These are phyloP conservation scores for Rissa tridactyla DNA, from an alignment of 2,113 vertebrate genomes.

Conservation along the genomic window DNA sequence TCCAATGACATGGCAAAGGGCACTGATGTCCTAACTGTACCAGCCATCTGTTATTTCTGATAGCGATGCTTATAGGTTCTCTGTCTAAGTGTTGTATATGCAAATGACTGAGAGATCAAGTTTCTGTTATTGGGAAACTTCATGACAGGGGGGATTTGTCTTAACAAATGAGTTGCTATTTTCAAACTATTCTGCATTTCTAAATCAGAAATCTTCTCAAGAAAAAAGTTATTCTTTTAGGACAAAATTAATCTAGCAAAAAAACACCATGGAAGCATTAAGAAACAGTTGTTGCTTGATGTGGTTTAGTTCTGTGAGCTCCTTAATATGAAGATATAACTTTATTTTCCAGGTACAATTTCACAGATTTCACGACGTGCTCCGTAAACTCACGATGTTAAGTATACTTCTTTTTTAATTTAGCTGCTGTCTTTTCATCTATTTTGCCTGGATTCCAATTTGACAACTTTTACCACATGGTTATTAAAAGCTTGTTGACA, in stretches of 20 bases:
- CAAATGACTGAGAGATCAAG: not conserved
- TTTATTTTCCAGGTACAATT: not conserved
- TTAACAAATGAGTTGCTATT: not conserved
- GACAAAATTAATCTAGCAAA: not conserved
- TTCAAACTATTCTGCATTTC: not conserved
- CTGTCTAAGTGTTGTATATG: not conserved
- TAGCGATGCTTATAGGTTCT: not conserved
- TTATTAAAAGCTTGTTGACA: not conserved
- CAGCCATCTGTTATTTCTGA: constrained; percentile 37
- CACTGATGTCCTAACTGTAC: not conserved
- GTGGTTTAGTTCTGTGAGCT: not conserved
- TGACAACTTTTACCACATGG: not conserved
- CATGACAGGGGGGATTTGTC: not conserved
- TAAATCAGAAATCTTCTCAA: not conserved
- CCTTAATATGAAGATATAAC: not conserved
- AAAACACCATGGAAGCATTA: not conserved
- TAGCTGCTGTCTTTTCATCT: not conserved
- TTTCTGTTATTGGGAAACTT: not conserved
- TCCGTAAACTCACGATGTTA: fast-evolving
- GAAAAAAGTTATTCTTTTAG: not conserved
- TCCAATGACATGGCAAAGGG: not conserved
- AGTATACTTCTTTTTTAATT: not conserved
- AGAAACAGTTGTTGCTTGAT: not conserved
- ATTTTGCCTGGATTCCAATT: not conserved
- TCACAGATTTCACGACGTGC: not conserved